These are phyloP conservation scores for Deilephila elpenor DNA, from an alignment of 2,888 invertebrate genomes.

Conservation along the genomic window DNA sequence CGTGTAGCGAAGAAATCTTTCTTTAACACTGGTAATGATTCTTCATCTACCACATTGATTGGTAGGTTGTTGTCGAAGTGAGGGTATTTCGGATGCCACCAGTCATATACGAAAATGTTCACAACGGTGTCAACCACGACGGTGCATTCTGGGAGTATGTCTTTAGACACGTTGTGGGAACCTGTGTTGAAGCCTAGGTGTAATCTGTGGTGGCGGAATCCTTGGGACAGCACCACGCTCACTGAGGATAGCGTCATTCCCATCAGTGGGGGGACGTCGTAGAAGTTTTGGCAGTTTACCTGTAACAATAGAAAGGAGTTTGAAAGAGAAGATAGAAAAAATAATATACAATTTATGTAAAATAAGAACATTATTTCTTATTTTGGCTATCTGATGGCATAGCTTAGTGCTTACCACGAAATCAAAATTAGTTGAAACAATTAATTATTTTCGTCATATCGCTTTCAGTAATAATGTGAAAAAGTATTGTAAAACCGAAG, in stretches of 20 bases:
- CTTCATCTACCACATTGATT: conserved; percentile 55
- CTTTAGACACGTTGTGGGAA: conserved; percentile 55
- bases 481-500: too few species aligned
- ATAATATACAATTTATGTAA: too few species aligned
- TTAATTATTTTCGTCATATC: too few species aligned
- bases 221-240: conserved; percentile 80
- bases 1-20: conserved; percentile 59
- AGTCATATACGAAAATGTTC: conserved; percentile 60
- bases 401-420: too few species aligned
- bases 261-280: conserved; percentile 84
- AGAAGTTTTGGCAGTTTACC: conserved; percentile 84
- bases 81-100: conserved; percentile 65
- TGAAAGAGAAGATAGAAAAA: too few species aligned
- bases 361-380: too few species aligned
- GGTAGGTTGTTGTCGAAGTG: conserved; percentile 61
- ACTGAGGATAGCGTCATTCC: conserved; percentile 85
- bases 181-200: conserved; percentile 80
- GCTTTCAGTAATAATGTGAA: too few species aligned
- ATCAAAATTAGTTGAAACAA: too few species aligned
- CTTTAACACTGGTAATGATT: conserved; percentile 60
- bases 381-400: too few species aligned
- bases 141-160: conserved; percentile 63
- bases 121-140: conserved; percentile 67
- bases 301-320: conserved; percentile 51
- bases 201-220: conserved; percentile 81